Conservation (phyloP, 2,888 invertebrate genomes). For the Apoda limacodes region DNA sequence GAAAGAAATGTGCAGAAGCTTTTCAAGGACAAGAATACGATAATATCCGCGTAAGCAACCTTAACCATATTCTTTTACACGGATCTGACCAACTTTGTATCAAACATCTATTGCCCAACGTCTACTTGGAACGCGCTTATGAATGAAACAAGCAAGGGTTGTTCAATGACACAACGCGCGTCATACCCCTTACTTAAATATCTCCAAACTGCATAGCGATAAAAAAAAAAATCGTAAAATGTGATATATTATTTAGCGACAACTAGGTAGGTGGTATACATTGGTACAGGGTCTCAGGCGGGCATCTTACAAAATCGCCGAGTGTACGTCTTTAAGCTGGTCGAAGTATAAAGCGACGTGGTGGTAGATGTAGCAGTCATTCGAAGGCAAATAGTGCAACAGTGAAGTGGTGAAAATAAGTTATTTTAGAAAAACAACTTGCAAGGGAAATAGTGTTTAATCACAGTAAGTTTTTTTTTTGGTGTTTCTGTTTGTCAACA, state of each 20-base stretch:
- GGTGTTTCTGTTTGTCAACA: too few relatives aligned
- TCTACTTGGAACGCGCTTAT: constrained; percentile 44
- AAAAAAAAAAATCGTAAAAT: too few relatives aligned
- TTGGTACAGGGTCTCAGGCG: constrained; percentile 49
- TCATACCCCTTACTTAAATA: constrained; percentile 42
- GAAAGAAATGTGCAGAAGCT: too few relatives aligned
- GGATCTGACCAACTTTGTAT: too few relatives aligned
- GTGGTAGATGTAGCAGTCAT: constrained; percentile 56
- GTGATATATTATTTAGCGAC: constrained; percentile 18
- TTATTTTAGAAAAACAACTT: constrained; percentile 28
- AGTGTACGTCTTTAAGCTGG: constrained; percentile 58
- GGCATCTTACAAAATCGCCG: constrained; percentile 63
- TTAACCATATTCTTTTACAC: too few relatives aligned
- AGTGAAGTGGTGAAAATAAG: constrained; percentile 50
- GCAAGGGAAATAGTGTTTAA: too few relatives aligned
- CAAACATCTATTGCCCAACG: constrained; percentile 49
- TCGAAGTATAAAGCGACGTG: constrained; percentile 62
- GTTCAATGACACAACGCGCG: constrained; percentile 54
- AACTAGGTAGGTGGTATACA: constrained; percentile 20
- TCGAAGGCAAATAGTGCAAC: constrained; percentile 59
- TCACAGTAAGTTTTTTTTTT: too few relatives aligned
- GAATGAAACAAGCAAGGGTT: constrained; percentile 59
- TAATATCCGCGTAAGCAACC: constrained; percentile 52
- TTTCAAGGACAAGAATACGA: constrained; percentile 5
- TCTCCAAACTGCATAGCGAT: too few relatives aligned